Percentiles rank a stretch among this genome's conserved stretches.
Conservation (phyloP, 2,797 vertebrate genomes). For the Catamblyrhynchus diadema region DNA sequence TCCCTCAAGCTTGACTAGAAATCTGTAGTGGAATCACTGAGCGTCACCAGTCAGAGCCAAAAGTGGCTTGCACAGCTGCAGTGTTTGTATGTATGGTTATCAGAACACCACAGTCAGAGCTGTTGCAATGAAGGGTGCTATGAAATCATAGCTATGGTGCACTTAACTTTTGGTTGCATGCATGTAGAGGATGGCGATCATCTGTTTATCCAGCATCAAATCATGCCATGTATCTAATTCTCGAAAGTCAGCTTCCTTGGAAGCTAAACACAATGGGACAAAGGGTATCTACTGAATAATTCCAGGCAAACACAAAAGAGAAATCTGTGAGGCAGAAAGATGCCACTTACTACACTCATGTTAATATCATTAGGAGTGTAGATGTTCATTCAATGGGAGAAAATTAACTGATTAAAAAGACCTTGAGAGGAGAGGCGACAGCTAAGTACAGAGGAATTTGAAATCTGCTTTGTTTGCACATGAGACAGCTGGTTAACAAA, state of each 20-base stretch:
- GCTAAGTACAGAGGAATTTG: neutral
- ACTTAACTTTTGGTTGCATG: neutral
- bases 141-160: neutral
- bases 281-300: neutral
- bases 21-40: neutral
- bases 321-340: neutral
- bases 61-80: neutral
- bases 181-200: neutral
- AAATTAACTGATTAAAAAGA: slow-evolving; percentile 47
- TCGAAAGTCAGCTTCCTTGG: neutral
- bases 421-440: slow-evolving; percentile 27
- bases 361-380: slow-evolving; percentile 4
- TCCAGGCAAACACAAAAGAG: neutral
- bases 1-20: neutral
- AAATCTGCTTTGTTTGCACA: slow-evolving; percentile 37
- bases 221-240: neutral
- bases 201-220: neutral
- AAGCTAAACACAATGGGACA: neutral
- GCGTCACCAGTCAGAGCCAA: neutral
- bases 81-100: neutral
- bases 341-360: neutral
- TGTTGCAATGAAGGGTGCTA: neutral
- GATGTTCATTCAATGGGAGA: slow-evolving; percentile 3
- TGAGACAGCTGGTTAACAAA: slow-evolving; percentile 25
- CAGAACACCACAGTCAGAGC: neutral